A percentile compares a stretch with the other conserved stretches of the same genome.
Evolutionary conservation across 2,113 vertebrate species (phyloP).

Genomic region (Indicator maculatus): DNA sequence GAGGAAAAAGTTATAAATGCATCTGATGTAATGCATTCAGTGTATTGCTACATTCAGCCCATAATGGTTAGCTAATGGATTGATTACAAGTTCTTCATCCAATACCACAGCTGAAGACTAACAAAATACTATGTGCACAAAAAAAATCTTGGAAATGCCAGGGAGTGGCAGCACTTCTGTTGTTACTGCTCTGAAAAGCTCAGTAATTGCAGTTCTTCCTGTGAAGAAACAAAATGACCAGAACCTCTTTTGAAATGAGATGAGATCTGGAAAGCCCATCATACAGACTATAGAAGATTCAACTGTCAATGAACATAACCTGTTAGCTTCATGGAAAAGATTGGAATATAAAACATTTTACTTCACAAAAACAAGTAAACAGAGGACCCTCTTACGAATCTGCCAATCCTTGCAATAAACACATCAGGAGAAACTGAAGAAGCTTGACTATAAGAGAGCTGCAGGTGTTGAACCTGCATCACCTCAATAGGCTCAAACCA

Average conservation of each 20-base stretch:
- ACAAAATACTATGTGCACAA: background rate
- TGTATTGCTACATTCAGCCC: slow-evolving; percentile 10
- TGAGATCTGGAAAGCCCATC: background rate
- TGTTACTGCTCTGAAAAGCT: slow-evolving; percentile 12
- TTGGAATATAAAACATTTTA: background rate
- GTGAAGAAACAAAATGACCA: slow-evolving; percentile 11
- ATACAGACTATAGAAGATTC: background rate
- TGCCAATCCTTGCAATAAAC: background rate
- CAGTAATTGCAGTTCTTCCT: slow-evolving; percentile 8
- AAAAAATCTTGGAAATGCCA: slow-evolving; percentile 13
- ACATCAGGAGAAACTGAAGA: background rate
- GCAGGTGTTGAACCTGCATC: background rate
- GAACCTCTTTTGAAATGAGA: background rate
- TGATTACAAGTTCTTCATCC: slow-evolving; percentile 12
- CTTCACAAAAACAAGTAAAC: background rate
- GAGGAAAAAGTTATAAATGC: background rate
- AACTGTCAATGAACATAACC: background rate
- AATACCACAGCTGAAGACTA: slow-evolving; percentile 1
- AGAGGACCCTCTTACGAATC: background rate
- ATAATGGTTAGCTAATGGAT: slow-evolving; percentile 43
- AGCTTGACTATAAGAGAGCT: background rate
- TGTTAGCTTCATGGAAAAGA: background rate
- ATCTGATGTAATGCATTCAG: background rate
- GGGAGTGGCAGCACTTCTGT: background rate
- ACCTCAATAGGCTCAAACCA: background rate